Evolutionary conservation across 2,113 vertebrate species (phyloP).

Genomic region (Crotalus helleri): DNA sequence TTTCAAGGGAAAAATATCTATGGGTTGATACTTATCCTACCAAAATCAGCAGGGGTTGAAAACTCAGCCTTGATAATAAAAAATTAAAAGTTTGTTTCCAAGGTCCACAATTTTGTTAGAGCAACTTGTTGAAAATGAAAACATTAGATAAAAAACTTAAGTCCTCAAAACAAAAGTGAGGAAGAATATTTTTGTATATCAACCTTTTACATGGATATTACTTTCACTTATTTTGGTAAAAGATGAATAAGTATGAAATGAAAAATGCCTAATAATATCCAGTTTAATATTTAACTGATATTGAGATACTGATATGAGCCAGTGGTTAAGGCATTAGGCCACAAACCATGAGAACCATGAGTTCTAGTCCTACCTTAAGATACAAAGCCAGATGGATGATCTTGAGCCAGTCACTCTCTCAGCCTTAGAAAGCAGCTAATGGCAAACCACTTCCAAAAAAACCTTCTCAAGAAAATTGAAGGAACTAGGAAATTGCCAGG

Average conservation of each 20-base stretch:
- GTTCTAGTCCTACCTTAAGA: neutral
- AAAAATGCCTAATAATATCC: neutral
- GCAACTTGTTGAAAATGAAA: conserved; percentile 27
- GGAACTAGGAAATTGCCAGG: neutral
- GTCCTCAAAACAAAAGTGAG: neutral
- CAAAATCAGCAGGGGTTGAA: neutral
- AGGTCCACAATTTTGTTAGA: neutral
- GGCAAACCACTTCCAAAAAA: neutral
- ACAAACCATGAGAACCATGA: neutral
- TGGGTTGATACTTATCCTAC: neutral
- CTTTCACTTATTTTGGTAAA: neutral
- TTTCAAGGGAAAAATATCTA: neutral
- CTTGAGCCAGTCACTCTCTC: neutral
- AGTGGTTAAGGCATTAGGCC: neutral
- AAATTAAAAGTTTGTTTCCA: neutral
- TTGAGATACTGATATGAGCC: neutral
- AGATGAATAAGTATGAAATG: neutral
- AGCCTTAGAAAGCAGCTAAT: neutral
- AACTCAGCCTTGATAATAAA: neutral
- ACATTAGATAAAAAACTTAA: neutral
- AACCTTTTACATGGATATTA: neutral
- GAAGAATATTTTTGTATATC: neutral
- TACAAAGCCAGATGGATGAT: neutral
- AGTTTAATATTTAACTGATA: neutral
- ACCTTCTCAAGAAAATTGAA: neutral